Base-by-base conservation (phyloP, 2,888 invertebrate genomes). In the Drosophila maculinotata region DNA sequence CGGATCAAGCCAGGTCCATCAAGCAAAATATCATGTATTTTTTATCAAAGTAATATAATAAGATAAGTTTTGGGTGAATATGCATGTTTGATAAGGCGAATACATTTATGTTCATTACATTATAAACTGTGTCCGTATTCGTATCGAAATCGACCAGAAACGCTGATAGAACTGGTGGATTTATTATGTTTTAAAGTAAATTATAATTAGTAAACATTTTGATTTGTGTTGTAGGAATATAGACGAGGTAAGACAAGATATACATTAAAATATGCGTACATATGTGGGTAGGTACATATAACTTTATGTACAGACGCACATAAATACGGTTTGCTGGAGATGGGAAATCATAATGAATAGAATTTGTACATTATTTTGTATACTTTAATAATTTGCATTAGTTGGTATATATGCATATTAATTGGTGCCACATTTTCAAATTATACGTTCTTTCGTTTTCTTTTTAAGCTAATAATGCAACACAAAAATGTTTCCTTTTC, bases 321-420 rank as follows among this genome's bases (percentile, higher is more conserved):
- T 20, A 20, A 2, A 20, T 20, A 20, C 20, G 20, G 20, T 20
- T 20, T 20, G 20, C 20, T 36, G 17, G 28, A 42, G 33, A 54
- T 60, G 51, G 51, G 35, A 76, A 71, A 59, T 60, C 45, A 56
- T 70, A 70, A 45, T 71, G 52, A 72, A 57, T 68, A 47, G 64
- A 77, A 51, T 74, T 75, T 73, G 59, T 68, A 76, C 77, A 77
- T 73, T 77, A 67, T 52, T 68, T 59, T 73, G 45, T 74, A 73
- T 77, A 67, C 52, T 73, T 73, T 73, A 60, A 73, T 68, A 62
- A 72, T 65, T 72, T 67, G 72, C 76, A 76, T 64, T 52, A 71
- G 76, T 71, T 76, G 57, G 48, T 52, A 65, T 42, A 59, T 60
- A 70, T 60, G 72, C 73, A 71, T 66, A 53, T 56, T 49, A 42